Conservation (phyloP, 2,113 vertebrate species). For the Prochilodus magdalenae region DNA sequence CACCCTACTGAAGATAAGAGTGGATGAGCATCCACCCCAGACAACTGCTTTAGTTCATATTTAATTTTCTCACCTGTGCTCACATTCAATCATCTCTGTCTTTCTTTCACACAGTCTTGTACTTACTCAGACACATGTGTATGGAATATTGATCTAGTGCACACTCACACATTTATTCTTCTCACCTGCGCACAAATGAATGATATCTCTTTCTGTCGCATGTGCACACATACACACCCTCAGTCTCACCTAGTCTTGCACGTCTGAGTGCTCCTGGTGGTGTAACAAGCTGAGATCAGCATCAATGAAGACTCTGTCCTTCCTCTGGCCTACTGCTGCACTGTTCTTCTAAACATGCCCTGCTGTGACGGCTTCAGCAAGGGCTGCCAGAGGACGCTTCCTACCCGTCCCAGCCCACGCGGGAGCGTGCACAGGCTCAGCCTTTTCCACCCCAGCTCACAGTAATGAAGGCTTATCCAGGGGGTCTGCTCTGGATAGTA, state of each 20-base stretch:
- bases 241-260: neutral
- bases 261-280: neutral
- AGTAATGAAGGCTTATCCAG: constrained; percentile 42
- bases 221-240: neutral
- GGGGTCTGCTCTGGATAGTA: constrained; percentile 33
- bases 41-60: no score
- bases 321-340: constrained; percentile 3
- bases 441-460: neutral
- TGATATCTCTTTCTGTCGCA: neutral
- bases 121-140: no score
- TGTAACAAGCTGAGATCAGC: constrained; percentile 13
- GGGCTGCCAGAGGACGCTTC: constrained; percentile 38
- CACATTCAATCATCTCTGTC: no score
- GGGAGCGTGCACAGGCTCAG: neutral
- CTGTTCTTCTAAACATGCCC: neutral
- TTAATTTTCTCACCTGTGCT: no score
- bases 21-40: no score
- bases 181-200: neutral
- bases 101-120: no score
- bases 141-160: no score
- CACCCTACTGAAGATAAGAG: no score
- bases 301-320: constrained; percentile 39
- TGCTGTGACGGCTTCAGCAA: constrained; percentile 6
- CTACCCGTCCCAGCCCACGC: neutral
- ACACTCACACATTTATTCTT: neutral